A percentile compares a stretch with the other conserved stretches of the same genome.
phyloP scores from a whole-genome alignment of 2,113 vertebrate genomes.

The Vimba vimba region DNA sequence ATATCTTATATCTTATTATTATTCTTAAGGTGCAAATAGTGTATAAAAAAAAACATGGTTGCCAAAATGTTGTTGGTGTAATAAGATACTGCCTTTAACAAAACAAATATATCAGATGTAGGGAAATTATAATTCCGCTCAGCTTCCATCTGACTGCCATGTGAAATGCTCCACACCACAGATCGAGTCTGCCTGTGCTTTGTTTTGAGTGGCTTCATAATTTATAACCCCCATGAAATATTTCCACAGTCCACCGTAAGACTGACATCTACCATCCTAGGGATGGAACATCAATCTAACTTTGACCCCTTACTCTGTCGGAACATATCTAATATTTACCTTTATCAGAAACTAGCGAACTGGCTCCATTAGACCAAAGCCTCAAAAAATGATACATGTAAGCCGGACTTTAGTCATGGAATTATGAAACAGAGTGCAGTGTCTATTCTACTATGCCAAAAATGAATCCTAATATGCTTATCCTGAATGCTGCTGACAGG shows the following conservation, averaged over 20 bases:
- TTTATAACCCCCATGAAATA: conserved; percentile 41
- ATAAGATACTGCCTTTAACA: not conserved
- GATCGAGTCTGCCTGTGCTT: conserved; percentile 20
- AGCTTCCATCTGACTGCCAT: conserved; percentile 23
- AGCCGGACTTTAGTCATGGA: conserved; percentile 61
- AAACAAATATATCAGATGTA: not conserved
- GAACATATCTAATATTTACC: conserved; percentile 22
- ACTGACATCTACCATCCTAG: conserved; percentile 29
- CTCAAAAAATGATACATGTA: conserved; percentile 49
- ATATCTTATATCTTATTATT: not conserved
- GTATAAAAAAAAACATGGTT: not conserved
- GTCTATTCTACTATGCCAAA: conserved; percentile 65
- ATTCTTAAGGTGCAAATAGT: not conserved
- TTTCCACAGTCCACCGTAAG: conserved; percentile 34
- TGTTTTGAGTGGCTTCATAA: conserved; percentile 41
- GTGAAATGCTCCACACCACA: not conserved
- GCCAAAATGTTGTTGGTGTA: not conserved
- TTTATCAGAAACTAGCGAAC: conserved; percentile 1
- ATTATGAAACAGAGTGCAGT: conserved; percentile 65
- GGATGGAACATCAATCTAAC: not conserved
- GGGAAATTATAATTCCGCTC: not conserved
- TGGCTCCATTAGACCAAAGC: conserved; percentile 64
- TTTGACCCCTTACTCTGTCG: not conserved
- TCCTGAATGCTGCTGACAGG: conserved; percentile 71
- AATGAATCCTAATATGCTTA: conserved; percentile 73